A percentile compares a stretch with the other conserved stretches of the same genome.
Evolutionary conservation across 2,797 vertebrate species (phyloP).

Genomic region (Ibycter americanus): DNA sequence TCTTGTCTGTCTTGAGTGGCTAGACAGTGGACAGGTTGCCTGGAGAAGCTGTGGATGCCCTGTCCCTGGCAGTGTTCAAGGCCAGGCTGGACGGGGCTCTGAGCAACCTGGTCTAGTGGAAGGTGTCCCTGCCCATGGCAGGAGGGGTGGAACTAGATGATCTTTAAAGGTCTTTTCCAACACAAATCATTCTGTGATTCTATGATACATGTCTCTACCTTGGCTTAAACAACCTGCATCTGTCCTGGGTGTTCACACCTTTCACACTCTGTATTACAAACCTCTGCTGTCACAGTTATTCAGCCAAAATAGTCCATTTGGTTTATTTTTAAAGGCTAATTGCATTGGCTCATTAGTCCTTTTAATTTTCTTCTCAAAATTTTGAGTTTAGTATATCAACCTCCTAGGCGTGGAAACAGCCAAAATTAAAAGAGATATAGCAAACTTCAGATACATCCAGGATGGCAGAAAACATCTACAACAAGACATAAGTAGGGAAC

Average conservation of each 20-base stretch:
- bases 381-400: not conserved
- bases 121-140: too few species aligned
- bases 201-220: not conserved
- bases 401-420: not conserved
- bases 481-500: not conserved
- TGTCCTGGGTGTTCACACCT: accelerated
- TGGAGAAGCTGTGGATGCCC: too few species aligned
- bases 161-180: too few species aligned
- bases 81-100: too few species aligned
- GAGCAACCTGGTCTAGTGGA: too few species aligned
- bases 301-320: not conserved
- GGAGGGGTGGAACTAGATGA: too few species aligned
- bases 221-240: not conserved
- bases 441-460: not conserved
- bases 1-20: not conserved
- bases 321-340: not conserved
- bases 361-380: not conserved
- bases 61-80: too few species aligned
- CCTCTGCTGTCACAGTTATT: not conserved
- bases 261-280: not conserved
- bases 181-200: too few species aligned
- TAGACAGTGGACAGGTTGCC: too few species aligned
- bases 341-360: not conserved
- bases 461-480: not conserved
- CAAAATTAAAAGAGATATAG: not conserved